Conservation (phyloP, 2,888 invertebrate genomes). For the Hemistola chrysoprasaria region DNA sequence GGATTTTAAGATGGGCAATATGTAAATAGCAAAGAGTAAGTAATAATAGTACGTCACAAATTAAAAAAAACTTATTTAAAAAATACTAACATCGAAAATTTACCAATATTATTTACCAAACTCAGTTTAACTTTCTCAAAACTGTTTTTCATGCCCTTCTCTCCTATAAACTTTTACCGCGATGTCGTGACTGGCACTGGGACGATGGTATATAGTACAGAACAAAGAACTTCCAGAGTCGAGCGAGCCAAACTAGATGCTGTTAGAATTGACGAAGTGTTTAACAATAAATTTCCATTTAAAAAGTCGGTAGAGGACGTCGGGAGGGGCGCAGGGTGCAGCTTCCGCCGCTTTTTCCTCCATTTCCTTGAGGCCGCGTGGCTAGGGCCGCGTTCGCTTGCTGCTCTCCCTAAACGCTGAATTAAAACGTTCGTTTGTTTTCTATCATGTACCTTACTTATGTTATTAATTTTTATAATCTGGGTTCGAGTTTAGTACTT, state of each 20-base stretch:
- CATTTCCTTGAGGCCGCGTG: slow-evolving; percentile 77
- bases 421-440: slow-evolving; percentile 70
- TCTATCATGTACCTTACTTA: slow-evolving; percentile 46
- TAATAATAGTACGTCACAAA: too few relatives aligned
- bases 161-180: slow-evolving; percentile 19
- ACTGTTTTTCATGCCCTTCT: too few relatives aligned
- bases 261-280: slow-evolving; percentile 75
- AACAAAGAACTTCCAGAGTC: slow-evolving; percentile 36
- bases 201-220: slow-evolving; percentile 25
- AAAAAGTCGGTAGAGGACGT: slow-evolving; percentile 72
- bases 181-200: slow-evolving; percentile 27
- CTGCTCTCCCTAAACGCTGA: slow-evolving; percentile 56
- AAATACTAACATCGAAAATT: too few relatives aligned
- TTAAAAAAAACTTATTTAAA: too few relatives aligned
- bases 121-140: too few relatives aligned
- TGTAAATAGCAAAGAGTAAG: too few relatives aligned
- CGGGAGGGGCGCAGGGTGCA: slow-evolving; percentile 43
- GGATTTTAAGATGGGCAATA: too few relatives aligned
- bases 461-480: slow-evolving; percentile 7
- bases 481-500: too few relatives aligned
- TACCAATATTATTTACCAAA: too few relatives aligned
- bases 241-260: slow-evolving; percentile 50
- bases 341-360: slow-evolving; percentile 80
- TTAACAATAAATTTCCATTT: slow-evolving; percentile 82
- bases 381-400: slow-evolving; percentile 56